Evolutionary conservation across 2,888 invertebrate genomes (phyloP), one percentile per base, ranked within the genome.

Genomic region (Tipula confusa): DNA sequence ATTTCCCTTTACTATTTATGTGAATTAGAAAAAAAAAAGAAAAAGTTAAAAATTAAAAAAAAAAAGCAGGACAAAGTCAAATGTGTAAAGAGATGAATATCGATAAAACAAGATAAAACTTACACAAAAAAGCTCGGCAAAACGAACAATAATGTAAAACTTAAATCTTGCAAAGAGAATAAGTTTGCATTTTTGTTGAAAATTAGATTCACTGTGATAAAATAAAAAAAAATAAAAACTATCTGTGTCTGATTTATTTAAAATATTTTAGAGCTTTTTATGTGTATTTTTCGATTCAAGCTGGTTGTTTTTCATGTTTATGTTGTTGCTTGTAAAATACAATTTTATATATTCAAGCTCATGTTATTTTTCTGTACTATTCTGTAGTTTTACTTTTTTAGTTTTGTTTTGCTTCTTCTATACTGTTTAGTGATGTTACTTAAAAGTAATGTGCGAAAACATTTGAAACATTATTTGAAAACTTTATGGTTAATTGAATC

Each of bases 181-280:
- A 64, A 64, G 64, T 64, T 64, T 64, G 64, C 64, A 64, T 64
- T 64, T 64, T 64, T 64, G 64, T 64, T 64, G 64, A 64, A 64
- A 64, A 64, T 64, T 64, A 64, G 64, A 24, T 64, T 64, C 64
- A 64, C 64, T 64, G 24, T 7, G 24, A 64, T 24, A 64, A 33
- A 33, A 33, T 11, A 33, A 64, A 64, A 64, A 38, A 38, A 64
- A 64, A 64, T 3, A 64, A 18, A 64, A n/a, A n/a, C n/a, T 64
- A 64, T 64, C 11, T 64, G 64, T 64, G 64, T 24, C 64, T 64
- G 64, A 64, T 64, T 64, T 64, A 64, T 64, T 18, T 64, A 24
- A 64, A 43, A 43, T 43, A 43, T 18, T 43, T 43, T 15, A 15
- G 43, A 43, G 9, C 64, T 64, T 64, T 24, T 9, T 64, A 11